A percentile compares a stretch with the other conserved stretches of the same genome.
Evolutionary conservation across 2,888 invertebrate genomes (phyloP).

Genomic region (Lepidonotus clava): DNA sequence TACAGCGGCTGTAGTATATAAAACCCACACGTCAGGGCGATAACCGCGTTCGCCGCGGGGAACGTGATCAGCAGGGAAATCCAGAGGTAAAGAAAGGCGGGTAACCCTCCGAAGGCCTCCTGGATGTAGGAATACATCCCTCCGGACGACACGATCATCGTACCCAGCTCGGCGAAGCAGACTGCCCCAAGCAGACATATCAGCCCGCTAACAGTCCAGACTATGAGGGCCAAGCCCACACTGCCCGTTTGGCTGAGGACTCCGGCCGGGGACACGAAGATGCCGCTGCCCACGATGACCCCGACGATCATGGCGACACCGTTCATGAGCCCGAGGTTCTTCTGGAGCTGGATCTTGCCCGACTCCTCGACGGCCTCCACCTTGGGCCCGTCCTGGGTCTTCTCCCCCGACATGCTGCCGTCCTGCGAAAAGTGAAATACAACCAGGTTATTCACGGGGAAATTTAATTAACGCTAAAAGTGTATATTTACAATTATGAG

Average conservation of each 20-base stretch:
- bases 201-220: constrained; percentile 92
- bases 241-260: constrained; percentile 83
- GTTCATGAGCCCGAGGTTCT: constrained; percentile 90
- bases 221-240: constrained; percentile 90
- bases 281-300: constrained; percentile 96
- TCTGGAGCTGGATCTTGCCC: constrained; percentile 84
- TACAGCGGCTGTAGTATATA: constrained; percentile 76
- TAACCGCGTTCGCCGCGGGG: constrained; percentile 77
- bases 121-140: constrained; percentile 82
- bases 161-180: constrained; percentile 94
- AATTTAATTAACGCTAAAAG: too few relatives aligned
- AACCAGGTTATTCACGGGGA: too few relatives aligned
- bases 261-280: constrained; percentile 94
- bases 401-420: not conserved
- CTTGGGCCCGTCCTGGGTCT: not conserved
- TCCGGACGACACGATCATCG: constrained; percentile 87
- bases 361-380: not conserved
- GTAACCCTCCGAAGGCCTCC: constrained; percentile 76
- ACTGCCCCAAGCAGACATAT: constrained; percentile 89
- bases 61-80: constrained; percentile 76
- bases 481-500: too few relatives aligned
- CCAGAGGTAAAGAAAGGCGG: constrained; percentile 74
- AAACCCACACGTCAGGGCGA: constrained; percentile 77
- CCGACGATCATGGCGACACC: constrained; percentile 96
- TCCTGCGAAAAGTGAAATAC: not conserved